Conservation (phyloP, 2,113 vertebrate genomes). For the Ptilonorhynchus violaceus region DNA sequence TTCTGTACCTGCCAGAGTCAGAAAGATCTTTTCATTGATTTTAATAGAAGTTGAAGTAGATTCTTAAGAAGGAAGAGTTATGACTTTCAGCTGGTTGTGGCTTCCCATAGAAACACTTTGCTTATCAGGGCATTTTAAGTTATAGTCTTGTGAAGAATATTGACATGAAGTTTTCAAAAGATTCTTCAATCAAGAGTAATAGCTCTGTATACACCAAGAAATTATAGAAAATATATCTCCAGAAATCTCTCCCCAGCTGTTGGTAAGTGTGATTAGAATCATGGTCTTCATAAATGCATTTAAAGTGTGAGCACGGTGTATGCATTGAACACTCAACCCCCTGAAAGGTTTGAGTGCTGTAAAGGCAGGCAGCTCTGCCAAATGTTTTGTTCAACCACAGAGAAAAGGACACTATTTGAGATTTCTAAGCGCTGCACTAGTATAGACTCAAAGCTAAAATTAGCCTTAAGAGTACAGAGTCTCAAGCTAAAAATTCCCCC, state of each 20-base stretch:
- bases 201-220: not conserved
- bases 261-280: not conserved
- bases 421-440: not conserved
- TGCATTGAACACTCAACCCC: not conserved
- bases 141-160: not conserved
- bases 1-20: not conserved
- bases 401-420: not conserved
- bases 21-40: constrained; percentile 34
- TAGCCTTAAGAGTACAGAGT: not conserved
- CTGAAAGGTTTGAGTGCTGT: not conserved
- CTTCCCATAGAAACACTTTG: not conserved
- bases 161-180: not conserved
- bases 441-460: not conserved
- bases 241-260: not conserved
- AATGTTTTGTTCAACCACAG: not conserved
- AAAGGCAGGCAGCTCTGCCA: not conserved
- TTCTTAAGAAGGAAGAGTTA: not conserved
- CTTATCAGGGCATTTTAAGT: not conserved
- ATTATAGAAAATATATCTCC: not conserved
- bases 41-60: not conserved
- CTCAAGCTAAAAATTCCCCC: not conserved
- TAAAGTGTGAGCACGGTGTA: not conserved
- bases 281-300: not conserved
- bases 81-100: not conserved
- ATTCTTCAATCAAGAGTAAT: not conserved